These are phyloP conservation scores for Cynopterus sphinx DNA, from an alignment of 2,797 vertebrate genomes.

Conservation along the genomic window DNA sequence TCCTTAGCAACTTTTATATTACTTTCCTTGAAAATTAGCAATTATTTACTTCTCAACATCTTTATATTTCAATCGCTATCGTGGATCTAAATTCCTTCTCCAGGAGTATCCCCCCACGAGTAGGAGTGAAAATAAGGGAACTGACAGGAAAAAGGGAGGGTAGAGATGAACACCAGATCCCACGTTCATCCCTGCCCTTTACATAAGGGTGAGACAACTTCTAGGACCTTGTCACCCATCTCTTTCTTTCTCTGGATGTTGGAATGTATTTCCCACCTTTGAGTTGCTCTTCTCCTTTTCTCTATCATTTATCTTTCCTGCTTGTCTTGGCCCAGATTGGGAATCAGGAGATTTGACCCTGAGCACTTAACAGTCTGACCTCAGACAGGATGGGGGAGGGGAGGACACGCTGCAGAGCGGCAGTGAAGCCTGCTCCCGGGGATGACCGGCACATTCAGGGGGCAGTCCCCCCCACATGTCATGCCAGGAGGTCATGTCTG, in stretches of 20 bases:
- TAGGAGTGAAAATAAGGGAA: background rate
- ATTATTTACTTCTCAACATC: background rate
- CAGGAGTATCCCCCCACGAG: background rate
- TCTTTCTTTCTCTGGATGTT: background rate
- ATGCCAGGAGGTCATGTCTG: background rate
- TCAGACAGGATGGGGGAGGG: background rate
- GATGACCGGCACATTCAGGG: background rate
- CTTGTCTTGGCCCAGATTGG: background rate
- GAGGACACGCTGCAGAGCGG: background rate
- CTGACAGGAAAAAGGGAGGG: background rate
- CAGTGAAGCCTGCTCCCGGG: accelerated
- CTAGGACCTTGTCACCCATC: background rate
- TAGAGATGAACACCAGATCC: background rate
- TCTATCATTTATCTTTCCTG: background rate
- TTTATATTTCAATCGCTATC: background rate
- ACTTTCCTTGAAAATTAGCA: background rate
- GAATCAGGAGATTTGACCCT: background rate
- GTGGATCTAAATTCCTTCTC: background rate
- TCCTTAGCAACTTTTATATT: background rate
- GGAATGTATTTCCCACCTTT: background rate
- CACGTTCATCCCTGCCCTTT: background rate
- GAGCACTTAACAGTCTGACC: too few species aligned
- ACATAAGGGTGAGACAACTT: background rate
- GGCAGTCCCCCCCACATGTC: background rate
- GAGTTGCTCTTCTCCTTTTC: background rate